A percentile compares a stretch with the other conserved stretches of the same genome.
Evolutionary conservation across 2,888 invertebrate genomes (phyloP).

Genomic region (Athripsodes cinereus): DNA sequence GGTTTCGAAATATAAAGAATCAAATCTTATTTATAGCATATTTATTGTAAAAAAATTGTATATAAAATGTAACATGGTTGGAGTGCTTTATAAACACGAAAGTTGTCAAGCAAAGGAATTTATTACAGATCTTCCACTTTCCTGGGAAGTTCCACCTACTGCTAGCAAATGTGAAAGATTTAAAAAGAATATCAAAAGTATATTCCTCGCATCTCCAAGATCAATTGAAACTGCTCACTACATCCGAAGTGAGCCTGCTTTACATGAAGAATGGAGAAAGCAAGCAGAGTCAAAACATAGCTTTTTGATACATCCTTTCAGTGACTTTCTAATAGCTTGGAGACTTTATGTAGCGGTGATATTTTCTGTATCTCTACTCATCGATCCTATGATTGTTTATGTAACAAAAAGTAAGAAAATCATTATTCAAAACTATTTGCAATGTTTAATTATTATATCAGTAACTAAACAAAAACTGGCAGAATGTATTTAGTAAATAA

Average conservation of each 20-base stretch:
- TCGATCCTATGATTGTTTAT: slow-evolving; percentile 7
- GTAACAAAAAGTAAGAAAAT: neutral
- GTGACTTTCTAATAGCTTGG: slow-evolving; percentile 15
- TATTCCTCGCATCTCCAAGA: neutral
- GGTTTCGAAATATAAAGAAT: no score
- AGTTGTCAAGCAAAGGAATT: neutral
- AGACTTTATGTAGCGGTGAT: neutral
- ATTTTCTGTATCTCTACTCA: neutral
- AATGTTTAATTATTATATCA: no score
- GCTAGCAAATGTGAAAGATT: neutral
- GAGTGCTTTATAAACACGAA: neutral
- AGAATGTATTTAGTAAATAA: no score
- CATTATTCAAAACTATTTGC: no score
- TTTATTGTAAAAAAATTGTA: no score
- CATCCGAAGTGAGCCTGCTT: slow-evolving; percentile 11
- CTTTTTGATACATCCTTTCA: slow-evolving; percentile 22
- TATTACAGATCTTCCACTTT: neutral
- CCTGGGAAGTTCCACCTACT: neutral
- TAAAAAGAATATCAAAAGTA: neutral
- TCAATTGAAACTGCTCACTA: neutral
- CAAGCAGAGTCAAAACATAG: slow-evolving; percentile 11
- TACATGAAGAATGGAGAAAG: slow-evolving; percentile 10
- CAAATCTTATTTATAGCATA: no score
- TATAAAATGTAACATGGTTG: neutral
- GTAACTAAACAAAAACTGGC: no score